Percentiles rank a stretch among this genome's conserved stretches.
Evolutionary conservation across 1,140 invertebrate species (phyloP).

Genomic region (Achroia grisella): DNA sequence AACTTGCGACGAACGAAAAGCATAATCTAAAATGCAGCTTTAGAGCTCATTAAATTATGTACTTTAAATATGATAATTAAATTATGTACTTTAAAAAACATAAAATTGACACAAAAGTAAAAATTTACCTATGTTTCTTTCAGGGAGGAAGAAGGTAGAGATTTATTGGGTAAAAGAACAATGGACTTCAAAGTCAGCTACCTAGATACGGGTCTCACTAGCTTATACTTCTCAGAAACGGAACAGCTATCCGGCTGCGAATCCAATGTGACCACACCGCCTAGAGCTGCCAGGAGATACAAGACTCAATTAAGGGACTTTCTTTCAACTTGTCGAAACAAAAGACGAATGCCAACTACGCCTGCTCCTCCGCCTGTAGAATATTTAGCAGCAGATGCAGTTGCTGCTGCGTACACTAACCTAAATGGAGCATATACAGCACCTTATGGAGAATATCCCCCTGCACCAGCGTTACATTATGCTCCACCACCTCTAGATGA

Average conservation of each 20-base stretch:
- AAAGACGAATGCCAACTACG: slow-evolving; percentile 83
- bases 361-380: slow-evolving; percentile 64
- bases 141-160: slow-evolving; percentile 98
- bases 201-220: slow-evolving; percentile 91
- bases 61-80: too few species aligned
- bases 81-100: too few species aligned
- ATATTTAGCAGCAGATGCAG: slow-evolving; percentile 76
- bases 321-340: slow-evolving; percentile 91
- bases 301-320: slow-evolving; percentile 95
- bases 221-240: slow-evolving; percentile 90
- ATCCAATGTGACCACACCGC: slow-evolving; percentile 77
- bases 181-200: slow-evolving; percentile 99
- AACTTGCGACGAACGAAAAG: too few species aligned
- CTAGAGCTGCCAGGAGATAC: slow-evolving; percentile 88
- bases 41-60: too few species aligned
- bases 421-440: slow-evolving; percentile 87
- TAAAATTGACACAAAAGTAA: too few species aligned
- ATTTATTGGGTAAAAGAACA: slow-evolving; percentile 95
- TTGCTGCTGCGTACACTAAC: slow-evolving; percentile 86
- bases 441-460: slow-evolving; percentile 74
- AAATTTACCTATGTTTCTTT: slow-evolving; percentile 26
- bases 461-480: slow-evolving; percentile 80
- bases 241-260: slow-evolving; percentile 83
- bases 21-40: too few species aligned
- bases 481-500: slow-evolving; percentile 82